phyloP scores from a whole-genome alignment of 2,113 vertebrate species.

The Calyptommatus sinebrachiatus region DNA sequence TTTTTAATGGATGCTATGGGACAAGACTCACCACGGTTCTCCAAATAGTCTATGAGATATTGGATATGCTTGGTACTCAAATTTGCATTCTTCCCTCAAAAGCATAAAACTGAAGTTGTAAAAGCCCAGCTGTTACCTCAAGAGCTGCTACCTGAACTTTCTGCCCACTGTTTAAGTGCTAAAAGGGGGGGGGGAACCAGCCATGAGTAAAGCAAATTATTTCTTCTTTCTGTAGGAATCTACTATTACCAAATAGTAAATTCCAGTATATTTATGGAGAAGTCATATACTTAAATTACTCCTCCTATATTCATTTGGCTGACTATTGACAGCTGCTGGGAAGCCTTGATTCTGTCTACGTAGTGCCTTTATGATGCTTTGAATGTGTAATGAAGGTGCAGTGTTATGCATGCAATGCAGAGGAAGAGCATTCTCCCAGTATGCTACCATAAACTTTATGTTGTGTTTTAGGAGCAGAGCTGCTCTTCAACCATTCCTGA shows the following conservation, averaged over 20 bases:
- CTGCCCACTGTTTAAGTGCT: not conserved
- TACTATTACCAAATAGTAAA: not conserved
- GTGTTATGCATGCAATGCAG: too few species aligned
- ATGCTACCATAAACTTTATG: too few species aligned
- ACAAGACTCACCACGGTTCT: slow-evolving; percentile 4
- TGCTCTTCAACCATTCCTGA: too few species aligned
- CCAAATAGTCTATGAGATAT: not conserved
- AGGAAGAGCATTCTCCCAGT: too few species aligned
- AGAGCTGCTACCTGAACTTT: not conserved
- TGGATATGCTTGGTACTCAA: not conserved
- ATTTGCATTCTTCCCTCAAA: not conserved
- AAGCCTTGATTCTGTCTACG: too few species aligned
- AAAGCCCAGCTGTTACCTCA: not conserved
- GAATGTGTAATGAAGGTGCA: too few species aligned
- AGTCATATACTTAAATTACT: not conserved
- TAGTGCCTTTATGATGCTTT: too few species aligned
- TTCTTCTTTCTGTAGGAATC: too few species aligned
- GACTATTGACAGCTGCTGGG: too few species aligned
- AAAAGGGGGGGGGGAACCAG: too few species aligned
- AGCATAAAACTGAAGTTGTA: not conserved
- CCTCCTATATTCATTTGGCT: too few species aligned
- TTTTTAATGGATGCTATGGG: slow-evolving; percentile 6
- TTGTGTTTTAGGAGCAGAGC: too few species aligned
- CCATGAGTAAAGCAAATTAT: not conserved
- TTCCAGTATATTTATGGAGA: not conserved